Evolutionary conservation across 2,888 invertebrate species (phyloP).

Genomic region (Cryptophagus acutangulus): DNA sequence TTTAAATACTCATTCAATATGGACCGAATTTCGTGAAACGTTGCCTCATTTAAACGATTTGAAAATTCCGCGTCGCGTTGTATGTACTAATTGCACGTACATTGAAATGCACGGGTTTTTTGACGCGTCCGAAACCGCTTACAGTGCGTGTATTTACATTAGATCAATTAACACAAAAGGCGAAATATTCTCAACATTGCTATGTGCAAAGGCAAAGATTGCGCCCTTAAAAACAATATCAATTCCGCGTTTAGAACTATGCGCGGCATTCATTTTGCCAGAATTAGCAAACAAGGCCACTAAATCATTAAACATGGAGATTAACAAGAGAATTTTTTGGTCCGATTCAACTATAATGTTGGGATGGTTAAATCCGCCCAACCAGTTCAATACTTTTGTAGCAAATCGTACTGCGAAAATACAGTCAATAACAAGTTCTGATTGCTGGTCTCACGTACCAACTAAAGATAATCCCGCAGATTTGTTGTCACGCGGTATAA

Average conservation of each 20-base stretch:
- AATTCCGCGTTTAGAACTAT: constrained; percentile 29
- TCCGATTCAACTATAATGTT: constrained; percentile 27
- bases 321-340: constrained; percentile 18
- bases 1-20: background rate
- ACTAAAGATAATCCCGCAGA: constrained; percentile 16
- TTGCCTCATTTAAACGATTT: background rate
- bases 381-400: constrained; percentile 25
- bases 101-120: constrained; percentile 22
- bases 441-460: constrained; percentile 19
- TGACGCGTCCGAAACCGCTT: constrained; percentile 22
- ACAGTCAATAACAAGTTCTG: constrained; percentile 11
- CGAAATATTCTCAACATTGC: constrained; percentile 12
- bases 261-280: constrained; percentile 23
- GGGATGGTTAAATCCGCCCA: constrained; percentile 10
- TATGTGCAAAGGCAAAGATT: constrained; percentile 31
- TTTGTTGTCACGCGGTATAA: constrained; percentile 19
- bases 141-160: constrained; percentile 20
- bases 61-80: constrained; percentile 8
- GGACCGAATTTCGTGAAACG: background rate
- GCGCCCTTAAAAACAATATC: constrained; percentile 28
- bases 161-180: constrained; percentile 10
- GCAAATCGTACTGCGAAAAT: constrained; percentile 25
- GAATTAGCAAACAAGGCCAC: constrained; percentile 14
- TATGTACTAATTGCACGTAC: background rate
- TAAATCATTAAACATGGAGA: constrained; percentile 6